These are phyloP conservation scores for Folsomia candida DNA, from an alignment of 2,888 invertebrate species.

Conservation along the genomic window DNA sequence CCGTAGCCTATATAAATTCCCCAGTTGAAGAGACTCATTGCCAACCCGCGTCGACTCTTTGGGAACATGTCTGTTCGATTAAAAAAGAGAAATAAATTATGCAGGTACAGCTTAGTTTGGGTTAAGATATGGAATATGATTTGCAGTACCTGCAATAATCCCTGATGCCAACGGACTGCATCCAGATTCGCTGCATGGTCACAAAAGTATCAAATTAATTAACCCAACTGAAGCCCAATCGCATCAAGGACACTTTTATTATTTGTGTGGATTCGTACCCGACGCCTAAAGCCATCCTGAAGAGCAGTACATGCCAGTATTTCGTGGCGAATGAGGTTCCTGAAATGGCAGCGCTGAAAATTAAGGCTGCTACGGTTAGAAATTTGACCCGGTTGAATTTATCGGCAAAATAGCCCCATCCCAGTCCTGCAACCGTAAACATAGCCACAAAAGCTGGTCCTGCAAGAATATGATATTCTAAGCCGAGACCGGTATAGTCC, in stretches of 20 bases:
- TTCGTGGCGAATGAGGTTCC: constrained; percentile 79
- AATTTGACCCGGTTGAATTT: constrained; percentile 65
- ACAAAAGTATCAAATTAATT: background rate
- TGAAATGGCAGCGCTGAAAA: constrained; percentile 78
- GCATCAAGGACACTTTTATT: no score
- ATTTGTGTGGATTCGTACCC: constrained; percentile 66
- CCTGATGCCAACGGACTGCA: constrained; percentile 85
- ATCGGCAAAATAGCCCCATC: constrained; percentile 79
- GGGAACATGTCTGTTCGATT: constrained; percentile 35
- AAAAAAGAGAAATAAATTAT: no score
- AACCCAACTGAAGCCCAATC: no score
- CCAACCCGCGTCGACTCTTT: constrained; percentile 69
- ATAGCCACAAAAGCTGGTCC: constrained; percentile 91
- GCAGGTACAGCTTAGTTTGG: no score
- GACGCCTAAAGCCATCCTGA: constrained; percentile 81
- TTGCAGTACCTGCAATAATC: constrained; percentile 74
- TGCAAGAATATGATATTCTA: constrained; percentile 87
- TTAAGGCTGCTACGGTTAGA: constrained; percentile 71
- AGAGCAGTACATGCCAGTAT: constrained; percentile 85
- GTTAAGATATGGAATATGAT: no score
- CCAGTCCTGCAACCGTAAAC: constrained; percentile 82
- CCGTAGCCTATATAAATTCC: constrained; percentile 93
- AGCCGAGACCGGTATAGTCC: constrained; percentile 87
- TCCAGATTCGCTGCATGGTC: constrained; percentile 68
- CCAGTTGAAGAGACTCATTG: constrained; percentile 92